Conservation (phyloP, 2,113 vertebrate genomes). For the Poeciliopsis turrubarensis region DNA sequence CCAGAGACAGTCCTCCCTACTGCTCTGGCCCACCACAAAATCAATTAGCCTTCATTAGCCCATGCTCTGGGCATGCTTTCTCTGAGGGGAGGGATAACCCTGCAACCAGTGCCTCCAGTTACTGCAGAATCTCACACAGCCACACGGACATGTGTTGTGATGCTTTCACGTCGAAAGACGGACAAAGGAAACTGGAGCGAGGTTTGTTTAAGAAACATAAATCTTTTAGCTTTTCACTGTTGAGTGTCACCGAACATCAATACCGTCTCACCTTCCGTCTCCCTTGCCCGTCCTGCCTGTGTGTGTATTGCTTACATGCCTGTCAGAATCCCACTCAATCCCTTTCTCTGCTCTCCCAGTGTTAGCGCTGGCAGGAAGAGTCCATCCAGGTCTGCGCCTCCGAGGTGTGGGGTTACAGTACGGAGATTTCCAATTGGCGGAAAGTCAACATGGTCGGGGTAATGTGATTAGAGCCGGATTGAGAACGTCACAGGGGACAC, state of each 20-base stretch:
- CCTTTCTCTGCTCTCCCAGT: constrained; percentile 43
- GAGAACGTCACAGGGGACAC: constrained; percentile 77
- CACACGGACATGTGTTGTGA: constrained; percentile 11
- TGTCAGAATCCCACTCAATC: constrained; percentile 67
- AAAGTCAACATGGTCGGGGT: constrained; percentile 81
- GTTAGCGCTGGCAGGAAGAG: constrained; percentile 62
- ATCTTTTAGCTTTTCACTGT: constrained; percentile 32
- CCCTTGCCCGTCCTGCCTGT: constrained; percentile 35
- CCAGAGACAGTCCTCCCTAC: constrained; percentile 87
- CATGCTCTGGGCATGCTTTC: constrained; percentile 73
- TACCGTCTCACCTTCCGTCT: constrained; percentile 57
- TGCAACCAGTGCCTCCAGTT: constrained; percentile 57
- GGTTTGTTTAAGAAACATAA: constrained; percentile 31
- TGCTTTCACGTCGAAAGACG: constrained; percentile 15
- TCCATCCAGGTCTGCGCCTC: constrained; percentile 61
- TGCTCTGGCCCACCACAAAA: constrained; percentile 90
- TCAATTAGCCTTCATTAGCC: constrained; percentile 97
- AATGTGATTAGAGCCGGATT: constrained; percentile 82
- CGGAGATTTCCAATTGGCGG: constrained; percentile 81
- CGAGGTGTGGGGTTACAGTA: constrained; percentile 81
- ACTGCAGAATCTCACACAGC: constrained; percentile 53
- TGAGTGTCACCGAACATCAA: constrained; percentile 50
- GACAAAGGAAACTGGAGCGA: constrained; percentile 11
- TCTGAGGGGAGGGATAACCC: constrained; percentile 67
- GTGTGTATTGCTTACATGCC: constrained; percentile 63